Base-by-base conservation (phyloP, 2,888 invertebrate genomes). In the Theristus sp. region DNA sequence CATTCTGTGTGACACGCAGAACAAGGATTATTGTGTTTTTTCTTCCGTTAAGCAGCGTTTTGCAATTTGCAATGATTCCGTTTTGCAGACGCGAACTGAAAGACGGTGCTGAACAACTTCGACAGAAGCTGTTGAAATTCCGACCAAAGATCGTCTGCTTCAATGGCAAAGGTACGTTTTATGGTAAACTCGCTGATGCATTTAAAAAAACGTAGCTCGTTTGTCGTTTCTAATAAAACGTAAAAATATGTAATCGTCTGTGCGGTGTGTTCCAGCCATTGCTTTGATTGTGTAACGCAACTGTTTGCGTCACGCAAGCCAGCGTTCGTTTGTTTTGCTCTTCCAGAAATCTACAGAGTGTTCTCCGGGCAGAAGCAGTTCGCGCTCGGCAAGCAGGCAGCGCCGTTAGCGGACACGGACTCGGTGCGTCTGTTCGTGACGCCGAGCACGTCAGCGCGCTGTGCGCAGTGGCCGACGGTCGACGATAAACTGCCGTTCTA, bases 401-500 rank as follows among this genome's bases (percentile, higher is more conserved):
- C 89, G 73, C 83, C 85, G 64, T 84, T 94, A 57, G 22, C 10
- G 2, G 31, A 25, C 38, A 29, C 3, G 6, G 88, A 90, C 67
- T 24, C 2, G 22, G 91, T 90, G 64, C 90, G 88, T 76, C 88
- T 93, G 82, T 96, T 89, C 88, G 94, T 96, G 74, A 93, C 94
- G 93, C 94, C 94, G 65, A 94, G 93, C 60, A 93, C 93, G 58
- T 91, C 90, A 73, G 93, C 94, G 58, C 83, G 94, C 59, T 94
- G 91, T 79, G 90, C 94, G 49, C 93, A 94, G 77, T 80, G 94
- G 68, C 94, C 94, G n/a, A 82, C 93, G 68, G 91, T 93, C 26
- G 87, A 89, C 0, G 94, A 96, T 80, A 96, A 96, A 80, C 89
- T 96, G 63, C 94, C 94, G 66, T 96, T 91, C 80, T 96, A 93